Percentiles rank a stretch among this genome's conserved stretches.
Evolutionary conservation across 2,113 vertebrate genomes (phyloP).

Genomic region (Morone chrysops): DNA sequence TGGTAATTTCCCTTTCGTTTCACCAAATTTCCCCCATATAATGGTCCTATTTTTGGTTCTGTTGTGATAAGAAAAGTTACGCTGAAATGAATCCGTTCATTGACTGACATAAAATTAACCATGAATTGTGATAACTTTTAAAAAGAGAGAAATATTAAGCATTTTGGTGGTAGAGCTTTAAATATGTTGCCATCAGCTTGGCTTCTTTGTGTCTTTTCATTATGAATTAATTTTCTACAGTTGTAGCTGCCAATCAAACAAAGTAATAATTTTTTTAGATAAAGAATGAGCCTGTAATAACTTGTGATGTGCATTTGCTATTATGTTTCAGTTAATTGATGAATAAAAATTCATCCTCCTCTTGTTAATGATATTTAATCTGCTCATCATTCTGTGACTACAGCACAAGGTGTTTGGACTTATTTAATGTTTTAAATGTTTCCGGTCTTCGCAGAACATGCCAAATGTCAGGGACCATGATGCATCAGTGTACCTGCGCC

Average conservation of each 20-base stretch:
- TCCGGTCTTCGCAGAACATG: constrained; percentile 89
- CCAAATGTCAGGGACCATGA: constrained; percentile 98
- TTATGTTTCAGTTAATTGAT: not conserved
- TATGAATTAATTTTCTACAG: not conserved
- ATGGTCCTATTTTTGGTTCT: not conserved
- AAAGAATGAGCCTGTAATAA: not conserved
- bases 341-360: too few species aligned
- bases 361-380: too few species aligned
- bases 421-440: constrained; percentile 1
- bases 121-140: not conserved
- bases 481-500: constrained; percentile 95
- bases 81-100: not conserved
- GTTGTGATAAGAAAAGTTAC: not conserved
- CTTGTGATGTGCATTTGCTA: not conserved
- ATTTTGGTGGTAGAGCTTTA: not conserved
- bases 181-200: not conserved
- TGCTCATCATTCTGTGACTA: not conserved
- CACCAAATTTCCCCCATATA: not conserved
- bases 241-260: not conserved
- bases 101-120: not conserved
- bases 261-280: not conserved
- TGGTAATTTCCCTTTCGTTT: not conserved
- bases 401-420: not conserved
- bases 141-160: not conserved
- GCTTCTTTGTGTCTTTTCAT: not conserved